Evolutionary conservation across 53 echinoderm and acorn worm species (phyloP).

Genomic region (Actinopyga echinites): DNA sequence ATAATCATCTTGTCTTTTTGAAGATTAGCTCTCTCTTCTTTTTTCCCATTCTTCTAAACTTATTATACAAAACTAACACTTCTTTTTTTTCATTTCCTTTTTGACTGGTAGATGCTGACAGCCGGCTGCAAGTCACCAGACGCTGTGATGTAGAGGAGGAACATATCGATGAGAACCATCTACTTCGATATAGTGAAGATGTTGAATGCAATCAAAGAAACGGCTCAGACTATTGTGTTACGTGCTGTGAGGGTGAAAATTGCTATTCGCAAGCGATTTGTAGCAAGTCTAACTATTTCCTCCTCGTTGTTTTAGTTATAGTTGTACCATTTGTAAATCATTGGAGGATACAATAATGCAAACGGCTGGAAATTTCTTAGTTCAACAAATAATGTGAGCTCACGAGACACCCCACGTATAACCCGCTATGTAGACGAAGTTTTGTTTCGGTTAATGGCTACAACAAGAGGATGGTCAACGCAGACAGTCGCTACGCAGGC

Average conservation of each 20-base stretch:
- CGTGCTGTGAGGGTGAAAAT: background rate
- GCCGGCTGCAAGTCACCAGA: background rate
- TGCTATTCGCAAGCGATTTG: slow-evolving; percentile 19
- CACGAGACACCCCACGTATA: no score
- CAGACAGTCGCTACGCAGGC: no score
- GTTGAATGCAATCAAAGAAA: background rate
- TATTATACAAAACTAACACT: background rate
- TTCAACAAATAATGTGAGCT: no score
- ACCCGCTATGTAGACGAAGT: no score
- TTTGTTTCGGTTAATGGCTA: no score
- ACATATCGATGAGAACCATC: background rate
- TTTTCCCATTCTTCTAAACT: background rate
- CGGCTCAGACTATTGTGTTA: background rate
- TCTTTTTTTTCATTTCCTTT: background rate
- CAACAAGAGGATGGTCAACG: no score
- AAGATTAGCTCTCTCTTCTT: no score
- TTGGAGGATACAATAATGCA: no score
- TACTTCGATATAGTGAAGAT: background rate
- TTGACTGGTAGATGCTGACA: background rate
- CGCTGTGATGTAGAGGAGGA: background rate
- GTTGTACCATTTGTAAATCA: no score
- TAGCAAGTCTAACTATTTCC: slow-evolving; percentile 12
- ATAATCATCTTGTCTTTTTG: no score
- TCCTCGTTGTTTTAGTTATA: no score
- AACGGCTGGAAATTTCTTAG: no score